Conservation (phyloP, 2,113 vertebrate genomes). For the Scophthalmus maximus region DNA sequence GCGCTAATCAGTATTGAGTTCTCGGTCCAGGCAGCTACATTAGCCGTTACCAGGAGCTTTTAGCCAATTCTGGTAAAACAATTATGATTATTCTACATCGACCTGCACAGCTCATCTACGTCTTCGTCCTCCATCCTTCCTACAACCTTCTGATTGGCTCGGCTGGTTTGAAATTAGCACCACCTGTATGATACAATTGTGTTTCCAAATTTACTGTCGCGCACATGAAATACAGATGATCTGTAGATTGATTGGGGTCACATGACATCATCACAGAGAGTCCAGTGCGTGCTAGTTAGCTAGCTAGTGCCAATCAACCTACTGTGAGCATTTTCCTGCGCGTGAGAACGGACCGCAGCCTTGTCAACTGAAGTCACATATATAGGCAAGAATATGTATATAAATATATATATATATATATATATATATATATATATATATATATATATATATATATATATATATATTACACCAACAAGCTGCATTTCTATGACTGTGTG, state of each 20-base stretch:
- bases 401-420: not conserved
- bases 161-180: too few relatives aligned
- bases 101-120: too few relatives aligned
- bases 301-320: not conserved
- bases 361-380: not conserved
- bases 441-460: slow-evolving; percentile 14
- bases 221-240: too few relatives aligned
- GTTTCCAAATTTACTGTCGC: too few relatives aligned
- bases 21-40: not conserved
- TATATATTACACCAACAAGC: slow-evolving; percentile 38
- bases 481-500: slow-evolving; percentile 49
- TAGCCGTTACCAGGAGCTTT: not conserved
- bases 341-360: not conserved
- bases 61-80: too few relatives aligned
- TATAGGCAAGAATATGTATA: not conserved
- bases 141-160: too few relatives aligned
- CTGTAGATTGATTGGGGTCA: not conserved
- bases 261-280: not conserved
- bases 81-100: too few relatives aligned
- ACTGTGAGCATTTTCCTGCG: not conserved
- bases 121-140: too few relatives aligned
- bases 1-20: not conserved
- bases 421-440: not conserved
- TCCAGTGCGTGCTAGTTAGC: not conserved
- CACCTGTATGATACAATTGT: too few relatives aligned